These are phyloP conservation scores for Ylistrum balloti DNA, from an alignment of 1,140 invertebrate genomes.

Conservation along the genomic window DNA sequence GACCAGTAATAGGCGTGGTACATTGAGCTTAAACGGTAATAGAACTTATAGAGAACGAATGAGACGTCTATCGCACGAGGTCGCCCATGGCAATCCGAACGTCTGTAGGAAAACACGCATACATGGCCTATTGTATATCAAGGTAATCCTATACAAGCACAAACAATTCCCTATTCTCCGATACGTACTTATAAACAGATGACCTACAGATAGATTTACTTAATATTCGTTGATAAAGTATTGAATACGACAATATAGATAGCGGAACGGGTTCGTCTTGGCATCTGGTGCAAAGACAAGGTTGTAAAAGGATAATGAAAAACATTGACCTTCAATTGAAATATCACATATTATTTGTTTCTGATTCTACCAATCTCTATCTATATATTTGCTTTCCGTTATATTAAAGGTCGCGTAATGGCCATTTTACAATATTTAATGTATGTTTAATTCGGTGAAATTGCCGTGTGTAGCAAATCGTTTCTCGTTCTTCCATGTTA, in stretches of 20 bases:
- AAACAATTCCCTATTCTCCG: neutral
- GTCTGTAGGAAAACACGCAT: neutral
- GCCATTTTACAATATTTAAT: neutral
- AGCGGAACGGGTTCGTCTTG: neutral
- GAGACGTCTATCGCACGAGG: neutral
- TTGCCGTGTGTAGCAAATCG: no score
- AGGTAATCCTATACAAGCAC: neutral
- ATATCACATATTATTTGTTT: neutral
- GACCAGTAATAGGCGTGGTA: neutral
- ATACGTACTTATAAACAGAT: neutral
- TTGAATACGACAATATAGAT: neutral
- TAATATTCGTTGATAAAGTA: neutral
- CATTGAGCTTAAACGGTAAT: constrained; percentile 5
- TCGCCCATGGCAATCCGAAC: neutral
- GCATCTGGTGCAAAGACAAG: neutral
- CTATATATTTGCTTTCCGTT: neutral
- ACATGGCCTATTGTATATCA: neutral
- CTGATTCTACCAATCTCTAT: neutral
- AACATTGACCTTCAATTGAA: neutral
- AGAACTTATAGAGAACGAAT: neutral
- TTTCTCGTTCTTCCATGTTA: no score
- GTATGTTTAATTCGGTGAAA: no score
- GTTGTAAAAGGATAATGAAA: neutral
- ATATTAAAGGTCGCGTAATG: neutral
- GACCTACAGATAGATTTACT: neutral